Conservation (phyloP, 2,888 invertebrate species). For the Tupiocoris notatus region DNA sequence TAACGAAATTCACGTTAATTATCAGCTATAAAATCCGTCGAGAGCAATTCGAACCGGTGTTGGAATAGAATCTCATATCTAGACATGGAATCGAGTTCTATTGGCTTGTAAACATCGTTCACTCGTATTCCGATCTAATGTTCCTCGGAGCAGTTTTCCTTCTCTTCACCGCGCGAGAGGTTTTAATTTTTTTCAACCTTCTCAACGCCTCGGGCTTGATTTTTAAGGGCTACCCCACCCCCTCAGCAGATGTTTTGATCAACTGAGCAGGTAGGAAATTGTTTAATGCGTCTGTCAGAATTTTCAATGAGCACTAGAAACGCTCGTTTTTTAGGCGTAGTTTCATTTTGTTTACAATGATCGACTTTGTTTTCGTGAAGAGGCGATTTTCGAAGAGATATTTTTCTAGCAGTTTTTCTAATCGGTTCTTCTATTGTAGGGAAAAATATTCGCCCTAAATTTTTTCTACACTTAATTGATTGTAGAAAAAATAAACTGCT, state of each 20-base stretch:
- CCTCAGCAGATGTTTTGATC: slow-evolving; percentile 19
- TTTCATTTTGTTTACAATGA: no score
- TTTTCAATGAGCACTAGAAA: neutral
- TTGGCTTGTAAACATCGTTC: neutral
- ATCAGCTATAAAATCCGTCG: neutral
- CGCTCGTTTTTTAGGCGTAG: no score
- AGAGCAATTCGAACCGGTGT: neutral
- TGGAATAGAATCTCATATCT: neutral
- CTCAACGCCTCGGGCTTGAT: slow-evolving; percentile 17
- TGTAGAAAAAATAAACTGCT: no score
- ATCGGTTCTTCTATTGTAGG: no score
- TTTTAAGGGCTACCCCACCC: slow-evolving; percentile 2
- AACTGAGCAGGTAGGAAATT: neutral
- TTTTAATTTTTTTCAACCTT: slow-evolving; percentile 6
- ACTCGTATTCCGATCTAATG: neutral
- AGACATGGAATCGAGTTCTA: neutral
- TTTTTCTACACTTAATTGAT: no score
- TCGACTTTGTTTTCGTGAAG: no score
- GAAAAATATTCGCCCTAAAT: no score
- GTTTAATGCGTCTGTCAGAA: neutral
- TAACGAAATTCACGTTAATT: neutral
- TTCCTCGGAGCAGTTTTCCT: neutral
- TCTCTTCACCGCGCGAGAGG: neutral
- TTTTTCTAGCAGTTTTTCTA: no score
- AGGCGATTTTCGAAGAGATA: no score